Conservation (phyloP, 2,113 vertebrate species). For the Fregata magnificens region DNA sequence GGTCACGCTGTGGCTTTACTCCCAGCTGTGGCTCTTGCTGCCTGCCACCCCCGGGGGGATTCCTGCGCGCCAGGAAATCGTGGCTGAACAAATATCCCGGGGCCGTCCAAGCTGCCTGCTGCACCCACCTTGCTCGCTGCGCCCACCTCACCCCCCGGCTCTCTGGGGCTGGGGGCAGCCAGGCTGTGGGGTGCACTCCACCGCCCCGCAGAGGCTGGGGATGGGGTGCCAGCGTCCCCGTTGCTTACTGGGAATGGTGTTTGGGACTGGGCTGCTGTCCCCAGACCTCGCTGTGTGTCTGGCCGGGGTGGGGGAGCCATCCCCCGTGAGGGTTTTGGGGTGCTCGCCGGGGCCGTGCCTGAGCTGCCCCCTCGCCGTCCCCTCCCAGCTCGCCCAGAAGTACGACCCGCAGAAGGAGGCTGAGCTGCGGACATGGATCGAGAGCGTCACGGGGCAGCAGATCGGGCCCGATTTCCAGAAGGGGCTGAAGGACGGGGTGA, state of each 20-base stretch:
- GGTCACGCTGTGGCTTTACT: not conserved
- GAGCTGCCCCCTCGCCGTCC: not conserved
- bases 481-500: conserved; percentile 87
- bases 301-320: no score
- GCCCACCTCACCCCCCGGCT: not conserved
- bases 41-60: not conserved
- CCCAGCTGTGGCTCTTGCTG: not conserved
- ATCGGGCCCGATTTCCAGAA: conserved; percentile 92
- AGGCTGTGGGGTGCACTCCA: not conserved
- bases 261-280: not conserved
- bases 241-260: not conserved
- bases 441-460: conserved; percentile 79
- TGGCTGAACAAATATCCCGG: not conserved
- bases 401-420: conserved; percentile 90
- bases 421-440: conserved; percentile 89
- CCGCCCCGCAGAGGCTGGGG: not conserved
- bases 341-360: rapidly evolving
- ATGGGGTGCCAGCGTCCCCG: not conserved
- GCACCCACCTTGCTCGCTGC: not conserved
- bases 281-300: not conserved
- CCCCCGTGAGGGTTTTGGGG: not conserved
- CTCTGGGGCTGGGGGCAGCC: not conserved
- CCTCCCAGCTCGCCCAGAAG: conserved; percentile 87
- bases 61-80: not conserved
- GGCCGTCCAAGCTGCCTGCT: not conserved